phyloP scores from a whole-genome alignment of 2,888 invertebrate genomes.

The Vannuccia rotundouncinata region DNA sequence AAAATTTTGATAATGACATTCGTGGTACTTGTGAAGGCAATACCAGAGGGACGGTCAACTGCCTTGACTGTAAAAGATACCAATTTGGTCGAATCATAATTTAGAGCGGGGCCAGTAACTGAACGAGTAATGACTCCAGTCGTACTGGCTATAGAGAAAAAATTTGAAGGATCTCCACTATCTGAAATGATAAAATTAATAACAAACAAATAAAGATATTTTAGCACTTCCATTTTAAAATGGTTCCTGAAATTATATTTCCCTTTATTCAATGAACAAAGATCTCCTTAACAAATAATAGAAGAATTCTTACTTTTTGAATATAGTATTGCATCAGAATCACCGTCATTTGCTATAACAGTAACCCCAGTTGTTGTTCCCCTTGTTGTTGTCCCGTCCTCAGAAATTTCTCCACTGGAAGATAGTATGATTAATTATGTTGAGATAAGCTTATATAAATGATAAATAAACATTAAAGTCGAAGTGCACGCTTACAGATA shows the following conservation, averaged over 20 bases:
- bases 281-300: background rate
- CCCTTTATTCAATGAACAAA: too few relatives aligned
- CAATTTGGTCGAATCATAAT: background rate
- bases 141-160: background rate
- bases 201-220: background rate
- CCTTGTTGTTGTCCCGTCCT: background rate
- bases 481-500: background rate
- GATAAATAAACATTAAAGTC: background rate
- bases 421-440: background rate
- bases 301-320: background rate
- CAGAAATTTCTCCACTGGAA: background rate
- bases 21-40: background rate
- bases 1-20: background rate
- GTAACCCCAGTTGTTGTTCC: background rate
- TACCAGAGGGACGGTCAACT: background rate
- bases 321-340: background rate
- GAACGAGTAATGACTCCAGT: slow-evolving; percentile 19
- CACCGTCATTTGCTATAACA: background rate
- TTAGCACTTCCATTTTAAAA: background rate
- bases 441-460: background rate
- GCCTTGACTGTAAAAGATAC: background rate
- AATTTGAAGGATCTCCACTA: background rate
- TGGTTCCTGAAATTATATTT: background rate
- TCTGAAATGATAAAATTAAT: background rate
- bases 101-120: background rate